Base-by-base conservation (phyloP, 1,140 invertebrate species). In the Microplitis mediator region DNA sequence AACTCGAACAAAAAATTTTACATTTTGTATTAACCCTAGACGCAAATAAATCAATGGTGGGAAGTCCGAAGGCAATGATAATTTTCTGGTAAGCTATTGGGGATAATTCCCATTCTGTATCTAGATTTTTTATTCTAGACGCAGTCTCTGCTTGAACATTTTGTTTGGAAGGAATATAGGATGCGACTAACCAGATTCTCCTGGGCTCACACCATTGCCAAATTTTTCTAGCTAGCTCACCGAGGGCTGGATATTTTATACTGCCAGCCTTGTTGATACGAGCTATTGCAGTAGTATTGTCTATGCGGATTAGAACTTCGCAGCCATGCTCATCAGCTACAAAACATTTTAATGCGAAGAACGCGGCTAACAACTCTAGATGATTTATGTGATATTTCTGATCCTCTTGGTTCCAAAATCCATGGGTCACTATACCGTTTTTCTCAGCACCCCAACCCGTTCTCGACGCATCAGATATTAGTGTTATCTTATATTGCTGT, bases 391-490 rank as follows among this genome's bases (percentile, higher is more conserved):
- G 79, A 13, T 72, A 23, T 36, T 69, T 52, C 45, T 60, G 39
- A 69, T 79, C 78, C 4, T 52, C 11, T 23, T 64, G 3, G 31
- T 36, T 56, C 78, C 77, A 82, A 54, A 75, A 77, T 16, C 79
- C 79, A 63, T 74, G 51, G 56, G 71, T 54, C 3, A 51, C 52
- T 67, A 77, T 50, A 23, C 61, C 69, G 60, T 77, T 68, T 69
- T 74, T 77, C 36, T 51, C 39, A 34, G 56, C 58, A 3, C 76
- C 78, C 78, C 80, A 82, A 14, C 78, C 79, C 9, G 78, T 73
- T 8, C 74, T n/a, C 4, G 78, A 81, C 0, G 77, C 61, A 56
- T 80, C 79, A 4, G 78, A 76, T 73, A 77, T 78, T 69, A 81
- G 76, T 69, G 76, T 77, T 32, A 79, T 14, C 13, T 13, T 23